Base-by-base conservation (phyloP, 1,140 invertebrate species). In the Caerostris extrusa region DNA sequence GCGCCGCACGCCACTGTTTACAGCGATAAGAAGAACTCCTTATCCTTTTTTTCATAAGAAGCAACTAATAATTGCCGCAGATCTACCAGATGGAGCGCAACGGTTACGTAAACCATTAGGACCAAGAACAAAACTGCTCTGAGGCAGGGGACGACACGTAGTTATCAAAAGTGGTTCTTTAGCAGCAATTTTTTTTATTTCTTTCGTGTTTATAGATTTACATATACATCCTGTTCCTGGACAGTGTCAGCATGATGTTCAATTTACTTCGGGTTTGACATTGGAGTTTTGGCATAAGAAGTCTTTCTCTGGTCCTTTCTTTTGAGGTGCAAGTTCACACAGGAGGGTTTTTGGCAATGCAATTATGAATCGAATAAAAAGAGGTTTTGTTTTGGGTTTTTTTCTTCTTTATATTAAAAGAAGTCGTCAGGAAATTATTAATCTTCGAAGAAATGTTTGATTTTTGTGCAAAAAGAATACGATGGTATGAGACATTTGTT, bases 221-320 rank as follows among this genome's bases (percentile, higher is more conserved):
- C 69, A 90, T 90, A 90, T 90, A 90, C 88, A 90, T 90, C 88
- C 88, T 90, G 88, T 77, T 90, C 50, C 86, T 88, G 86, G 58
- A 64, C 34, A 88, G 86, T 88, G 86, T 88, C 86, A 34, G 50
- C 14, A n/a, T 67, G 60, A 12, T 34, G 6, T 19, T 19, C 56
- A 85, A n/a, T 85, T 57, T 58, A 57, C 83, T 85, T 85, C 58
- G 12, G 83, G 50, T 58, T 85, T 77, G 71, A 53, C 71, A 77
- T 77, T 77, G 50, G 71, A 5, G 34, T 50, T 50, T 77, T 53
- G 71, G 71, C 71, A 77, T 7, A 34, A 34, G 34, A 34, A 2
- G 34, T 34, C 34, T 34, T 34, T 34, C 34, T 34, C 34, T 34
- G 34, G 34, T 34, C 34, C 34, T 34, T 34, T 34, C 34, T 77